These are phyloP conservation scores for Diuraphis noxia DNA, from an alignment of 1,140 invertebrate genomes.

Conservation along the genomic window DNA sequence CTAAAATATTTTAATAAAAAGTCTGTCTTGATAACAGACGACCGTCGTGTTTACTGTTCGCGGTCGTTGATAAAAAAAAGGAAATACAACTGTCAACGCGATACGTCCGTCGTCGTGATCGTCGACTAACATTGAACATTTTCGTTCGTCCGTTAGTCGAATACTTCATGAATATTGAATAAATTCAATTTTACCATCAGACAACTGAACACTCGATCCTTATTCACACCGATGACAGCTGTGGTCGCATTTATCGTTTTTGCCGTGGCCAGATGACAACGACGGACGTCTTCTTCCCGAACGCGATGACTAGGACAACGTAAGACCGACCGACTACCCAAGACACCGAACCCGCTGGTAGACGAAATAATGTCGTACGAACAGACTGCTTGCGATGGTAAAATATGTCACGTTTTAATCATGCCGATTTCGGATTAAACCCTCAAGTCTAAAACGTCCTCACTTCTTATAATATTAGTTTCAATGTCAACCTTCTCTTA, in stretches of 20 bases:
- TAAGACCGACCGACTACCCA: background rate
- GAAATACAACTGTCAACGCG: background rate
- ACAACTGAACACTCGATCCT: background rate
- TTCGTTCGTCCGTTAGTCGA: background rate
- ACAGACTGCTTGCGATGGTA: constrained; percentile 77
- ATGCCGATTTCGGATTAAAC: background rate
- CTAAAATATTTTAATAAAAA: too few species aligned
- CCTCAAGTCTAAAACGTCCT: background rate
- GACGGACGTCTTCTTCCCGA: background rate
- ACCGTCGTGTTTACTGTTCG: background rate
- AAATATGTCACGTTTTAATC: constrained; percentile 27
- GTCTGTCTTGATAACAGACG: background rate
- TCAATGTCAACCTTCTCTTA: background rate
- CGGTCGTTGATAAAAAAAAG: background rate
- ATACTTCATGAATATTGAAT: background rate
- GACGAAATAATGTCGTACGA: constrained; percentile 68
- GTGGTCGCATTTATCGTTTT: background rate
- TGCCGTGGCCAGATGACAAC: background rate
- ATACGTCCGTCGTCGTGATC: background rate
- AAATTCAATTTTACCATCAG: background rate
- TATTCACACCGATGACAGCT: background rate
- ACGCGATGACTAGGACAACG: background rate
- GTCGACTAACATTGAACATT: too few species aligned
- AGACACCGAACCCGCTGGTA: background rate
- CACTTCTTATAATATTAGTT: background rate